Conservation (phyloP, 2,888 invertebrate species). For the Tridacna gigas region DNA sequence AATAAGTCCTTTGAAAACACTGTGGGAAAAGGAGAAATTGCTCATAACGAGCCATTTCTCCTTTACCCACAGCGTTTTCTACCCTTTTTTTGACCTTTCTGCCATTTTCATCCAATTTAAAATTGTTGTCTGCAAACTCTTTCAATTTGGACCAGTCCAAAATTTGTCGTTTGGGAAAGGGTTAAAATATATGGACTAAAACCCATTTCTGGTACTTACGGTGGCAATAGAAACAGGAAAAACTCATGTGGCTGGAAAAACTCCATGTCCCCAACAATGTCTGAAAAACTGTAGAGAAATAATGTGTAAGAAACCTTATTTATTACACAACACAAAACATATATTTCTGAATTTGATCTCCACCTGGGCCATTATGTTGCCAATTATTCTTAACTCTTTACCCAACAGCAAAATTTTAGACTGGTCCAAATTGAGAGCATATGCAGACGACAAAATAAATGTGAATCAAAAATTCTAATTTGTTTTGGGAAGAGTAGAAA, state of each 20-base stretch:
- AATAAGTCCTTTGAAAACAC: too few relatives aligned
- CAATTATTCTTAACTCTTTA: too few relatives aligned
- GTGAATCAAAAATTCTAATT: too few relatives aligned
- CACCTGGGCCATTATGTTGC: too few relatives aligned
- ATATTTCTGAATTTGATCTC: too few relatives aligned
- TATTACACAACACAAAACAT: too few relatives aligned
- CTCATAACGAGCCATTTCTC: background rate
- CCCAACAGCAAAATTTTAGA: too few relatives aligned
- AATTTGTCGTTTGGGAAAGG: background rate
- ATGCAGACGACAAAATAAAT: too few relatives aligned
- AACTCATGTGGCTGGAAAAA: constrained; percentile 53
- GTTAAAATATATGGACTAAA: constrained; percentile 10
- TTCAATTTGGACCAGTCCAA: too few relatives aligned
- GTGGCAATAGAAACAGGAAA: constrained; percentile 81
- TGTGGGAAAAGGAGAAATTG: background rate
- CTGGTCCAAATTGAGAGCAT: too few relatives aligned
- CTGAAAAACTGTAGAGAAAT: constrained; percentile 33
- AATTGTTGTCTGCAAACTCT: background rate
- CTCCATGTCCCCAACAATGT: constrained; percentile 27
- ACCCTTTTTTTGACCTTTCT: background rate
- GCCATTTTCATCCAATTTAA: background rate
- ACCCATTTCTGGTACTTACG: constrained; percentile 84
- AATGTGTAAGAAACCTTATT: background rate
- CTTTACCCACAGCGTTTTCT: constrained; percentile 4
- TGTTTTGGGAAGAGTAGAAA: too few relatives aligned